These are phyloP conservation scores for Apostichopus californicus DNA, from an alignment of 35 echinoderm and acorn worm genomes.

Conservation along the genomic window DNA sequence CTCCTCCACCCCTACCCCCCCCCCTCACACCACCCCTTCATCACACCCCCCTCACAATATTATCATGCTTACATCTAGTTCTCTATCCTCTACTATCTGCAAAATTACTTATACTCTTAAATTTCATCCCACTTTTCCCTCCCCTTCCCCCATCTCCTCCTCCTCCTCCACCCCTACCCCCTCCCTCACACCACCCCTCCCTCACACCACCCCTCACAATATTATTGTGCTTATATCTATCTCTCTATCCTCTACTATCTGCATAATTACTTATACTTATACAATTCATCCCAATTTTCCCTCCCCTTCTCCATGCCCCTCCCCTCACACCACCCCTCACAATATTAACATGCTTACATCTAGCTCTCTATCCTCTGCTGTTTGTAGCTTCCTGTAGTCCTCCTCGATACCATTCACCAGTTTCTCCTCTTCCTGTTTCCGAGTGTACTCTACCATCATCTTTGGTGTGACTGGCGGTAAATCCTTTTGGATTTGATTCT, in stretches of 20 bases:
- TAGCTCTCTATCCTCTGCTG: conserved; percentile 84
- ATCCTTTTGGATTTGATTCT: conserved; percentile 76
- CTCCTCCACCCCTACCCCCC: too few relatives aligned
- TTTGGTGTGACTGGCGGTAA: conserved; percentile 69
- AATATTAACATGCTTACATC: conserved; percentile 2
- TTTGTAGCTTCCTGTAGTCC: conserved; percentile 82
- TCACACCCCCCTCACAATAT: not conserved
- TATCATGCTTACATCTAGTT: conserved; percentile 59
- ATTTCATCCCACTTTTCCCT: not conserved
- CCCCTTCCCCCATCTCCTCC: too few relatives aligned
- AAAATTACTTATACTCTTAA: conserved; percentile 53
- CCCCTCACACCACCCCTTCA: not conserved
- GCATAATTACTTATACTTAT: conserved; percentile 60
- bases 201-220: not conserved
- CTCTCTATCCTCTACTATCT: conserved; percentile 86
- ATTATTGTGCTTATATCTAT: conserved; percentile 49
- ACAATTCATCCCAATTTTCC: not conserved
- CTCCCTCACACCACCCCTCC: not conserved
- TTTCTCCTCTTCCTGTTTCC: conserved; percentile 82
- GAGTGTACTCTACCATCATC: conserved; percentile 93
- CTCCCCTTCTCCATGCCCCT: conserved; percentile 9
- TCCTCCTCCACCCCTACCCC: conserved; percentile 11
- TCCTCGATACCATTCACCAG: conserved; percentile 72
- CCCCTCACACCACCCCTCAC: not conserved
- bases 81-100: conserved; percentile 88